These are phyloP conservation scores for Venustoraphidia nigricollis DNA, from an alignment of 2,888 invertebrate species.

Conservation along the genomic window DNA sequence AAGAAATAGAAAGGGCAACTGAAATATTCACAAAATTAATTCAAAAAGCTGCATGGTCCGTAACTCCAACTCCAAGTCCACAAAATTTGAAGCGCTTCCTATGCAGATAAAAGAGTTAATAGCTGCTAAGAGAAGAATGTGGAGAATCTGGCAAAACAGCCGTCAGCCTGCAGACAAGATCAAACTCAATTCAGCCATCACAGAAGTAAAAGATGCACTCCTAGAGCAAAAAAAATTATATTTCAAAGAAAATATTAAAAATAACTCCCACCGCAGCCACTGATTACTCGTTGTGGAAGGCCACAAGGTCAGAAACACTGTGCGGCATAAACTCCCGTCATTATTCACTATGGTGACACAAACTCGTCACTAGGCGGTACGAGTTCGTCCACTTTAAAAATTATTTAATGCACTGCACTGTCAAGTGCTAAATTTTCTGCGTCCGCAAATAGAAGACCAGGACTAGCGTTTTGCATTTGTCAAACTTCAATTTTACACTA, in stretches of 20 bases:
- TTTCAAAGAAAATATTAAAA: background rate
- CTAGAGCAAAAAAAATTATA: background rate
- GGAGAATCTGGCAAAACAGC: constrained; percentile 1
- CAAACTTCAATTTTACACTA: no score
- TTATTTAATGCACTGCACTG: no score
- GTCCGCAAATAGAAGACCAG: no score
- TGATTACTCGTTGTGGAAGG: background rate
- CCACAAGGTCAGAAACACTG: no score
- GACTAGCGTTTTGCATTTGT: no score
- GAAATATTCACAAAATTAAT: constrained; percentile 8
- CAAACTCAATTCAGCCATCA: background rate
- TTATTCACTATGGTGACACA: no score
- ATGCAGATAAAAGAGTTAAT: background rate
- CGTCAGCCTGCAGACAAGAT: background rate
- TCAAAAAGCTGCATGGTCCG: constrained; percentile 9
- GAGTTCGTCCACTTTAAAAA: no score
- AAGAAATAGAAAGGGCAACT: constrained; percentile 11
- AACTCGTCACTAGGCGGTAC: no score
- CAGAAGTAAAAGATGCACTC: background rate
- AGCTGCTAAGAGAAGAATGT: background rate
- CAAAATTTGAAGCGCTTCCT: background rate
- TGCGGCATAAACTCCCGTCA: no score
- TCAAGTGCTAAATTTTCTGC: no score
- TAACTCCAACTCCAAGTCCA: background rate
- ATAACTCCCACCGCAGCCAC: background rate